Percentiles rank a stretch among this genome's conserved stretches.
phyloP scores from a whole-genome alignment of 2,797 vertebrate species.

The Potorous gilbertii region DNA sequence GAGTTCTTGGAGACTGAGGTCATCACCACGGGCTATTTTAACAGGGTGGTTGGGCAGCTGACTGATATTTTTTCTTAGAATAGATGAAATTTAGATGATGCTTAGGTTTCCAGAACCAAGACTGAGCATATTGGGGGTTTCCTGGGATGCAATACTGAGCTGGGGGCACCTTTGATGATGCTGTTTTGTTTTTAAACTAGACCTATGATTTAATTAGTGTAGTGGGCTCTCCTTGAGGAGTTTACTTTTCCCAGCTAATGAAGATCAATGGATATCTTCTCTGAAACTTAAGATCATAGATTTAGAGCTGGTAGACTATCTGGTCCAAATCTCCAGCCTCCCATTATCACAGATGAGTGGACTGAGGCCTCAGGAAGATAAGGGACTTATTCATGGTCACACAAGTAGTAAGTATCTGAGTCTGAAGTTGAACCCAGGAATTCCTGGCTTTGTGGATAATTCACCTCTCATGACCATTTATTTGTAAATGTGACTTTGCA shows the following conservation, averaged over 20 bases:
- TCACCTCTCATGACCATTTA: not conserved
- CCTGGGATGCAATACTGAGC: not conserved
- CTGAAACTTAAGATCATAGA: not conserved
- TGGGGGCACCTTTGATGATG: not conserved
- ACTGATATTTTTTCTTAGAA: not conserved
- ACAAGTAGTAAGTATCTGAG: not conserved
- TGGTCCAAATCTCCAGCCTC: not conserved
- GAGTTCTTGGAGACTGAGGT: not conserved
- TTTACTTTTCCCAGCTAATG: not conserved
- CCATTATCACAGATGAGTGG: not conserved
- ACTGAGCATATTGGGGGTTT: not conserved
- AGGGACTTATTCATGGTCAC: not conserved
- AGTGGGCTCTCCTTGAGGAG: not conserved
- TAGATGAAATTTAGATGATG: not conserved
- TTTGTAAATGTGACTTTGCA: not conserved
- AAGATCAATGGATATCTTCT: not conserved
- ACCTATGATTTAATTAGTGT: not conserved
- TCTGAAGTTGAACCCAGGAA: not conserved
- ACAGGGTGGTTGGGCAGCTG: not conserved
- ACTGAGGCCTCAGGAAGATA: not conserved
- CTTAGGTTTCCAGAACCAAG: not conserved
- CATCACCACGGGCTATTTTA: not conserved
- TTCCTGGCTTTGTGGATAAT: not conserved
- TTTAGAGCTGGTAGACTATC: not conserved
- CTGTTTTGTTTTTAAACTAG: not conserved